phyloP scores from a whole-genome alignment of 2,888 invertebrate species.

The Saturnia pavonia region DNA sequence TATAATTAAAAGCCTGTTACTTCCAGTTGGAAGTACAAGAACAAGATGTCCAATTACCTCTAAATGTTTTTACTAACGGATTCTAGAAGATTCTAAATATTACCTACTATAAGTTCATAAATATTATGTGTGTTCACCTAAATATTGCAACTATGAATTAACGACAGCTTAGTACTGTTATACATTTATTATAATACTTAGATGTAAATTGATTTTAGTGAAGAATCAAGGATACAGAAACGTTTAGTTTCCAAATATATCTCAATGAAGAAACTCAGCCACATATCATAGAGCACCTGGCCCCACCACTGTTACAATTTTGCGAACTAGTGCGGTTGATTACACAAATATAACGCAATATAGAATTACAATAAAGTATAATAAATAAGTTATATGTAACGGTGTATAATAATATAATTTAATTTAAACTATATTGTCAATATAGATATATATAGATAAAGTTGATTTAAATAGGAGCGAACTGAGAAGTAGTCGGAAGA shows the following conservation, averaged over 20 bases:
- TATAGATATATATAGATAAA: background rate
- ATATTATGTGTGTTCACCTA: background rate
- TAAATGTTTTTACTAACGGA: no score
- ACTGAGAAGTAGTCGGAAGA: background rate
- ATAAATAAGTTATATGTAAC: background rate
- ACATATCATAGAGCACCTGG: slow-evolving; percentile 48
- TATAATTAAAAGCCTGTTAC: background rate
- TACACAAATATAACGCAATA: slow-evolving; percentile 52
- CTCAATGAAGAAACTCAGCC: slow-evolving; percentile 8
- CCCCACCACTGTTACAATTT: slow-evolving; percentile 54
- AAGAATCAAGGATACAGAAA: background rate
- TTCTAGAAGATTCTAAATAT: background rate
- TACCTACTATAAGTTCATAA: no score
- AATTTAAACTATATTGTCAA: background rate
- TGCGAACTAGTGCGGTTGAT: slow-evolving; percentile 51
- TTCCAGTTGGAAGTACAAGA: background rate
- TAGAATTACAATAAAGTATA: slow-evolving; percentile 23
- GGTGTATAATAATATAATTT: background rate
- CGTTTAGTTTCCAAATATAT: background rate
- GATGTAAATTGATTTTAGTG: background rate
- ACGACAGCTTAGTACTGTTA: background rate
- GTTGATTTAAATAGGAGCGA: background rate
- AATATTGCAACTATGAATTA: background rate
- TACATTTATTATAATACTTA: background rate
- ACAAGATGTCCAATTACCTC: no score